A percentile compares a stretch with the other conserved stretches of the same genome.
Evolutionary conservation across 2,113 vertebrate species (phyloP).

Genomic region (Stictonetta naevosa): DNA sequence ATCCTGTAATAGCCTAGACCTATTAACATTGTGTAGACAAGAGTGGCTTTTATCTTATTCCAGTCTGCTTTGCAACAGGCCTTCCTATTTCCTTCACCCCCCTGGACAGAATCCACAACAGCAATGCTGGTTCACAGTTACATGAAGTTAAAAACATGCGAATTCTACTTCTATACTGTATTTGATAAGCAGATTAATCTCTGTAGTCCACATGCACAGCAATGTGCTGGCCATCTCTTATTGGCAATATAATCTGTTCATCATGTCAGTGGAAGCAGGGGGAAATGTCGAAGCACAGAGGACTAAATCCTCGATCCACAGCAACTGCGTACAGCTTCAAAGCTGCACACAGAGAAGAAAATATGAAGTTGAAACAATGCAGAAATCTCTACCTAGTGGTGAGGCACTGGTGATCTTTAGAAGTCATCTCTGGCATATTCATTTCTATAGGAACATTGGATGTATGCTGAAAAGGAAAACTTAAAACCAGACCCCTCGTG

Average conservation of each 20-base stretch:
- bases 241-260: neutral
- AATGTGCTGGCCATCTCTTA: neutral
- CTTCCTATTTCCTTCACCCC: neutral
- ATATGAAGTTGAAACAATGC: neutral
- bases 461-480: neutral
- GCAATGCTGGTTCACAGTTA: neutral
- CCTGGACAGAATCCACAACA: neutral
- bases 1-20: neutral
- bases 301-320: neutral
- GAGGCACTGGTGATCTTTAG: neutral
- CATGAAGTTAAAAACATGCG: neutral
- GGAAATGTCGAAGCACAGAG: neutral
- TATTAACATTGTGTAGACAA: neutral
- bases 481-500: neutral
- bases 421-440: neutral
- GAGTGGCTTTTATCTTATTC: neutral
- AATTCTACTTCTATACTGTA: neutral
- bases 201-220: neutral
- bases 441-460: neutral
- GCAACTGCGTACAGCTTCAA: neutral
- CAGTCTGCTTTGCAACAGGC: neutral
- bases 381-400: neutral
- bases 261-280: neutral
- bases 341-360: neutral
- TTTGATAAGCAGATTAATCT: neutral